A percentile compares a stretch with the other conserved stretches of the same genome.
These are phyloP conservation scores for Hypomesus transpacificus DNA, from an alignment of 2,113 vertebrate genomes.

Conservation along the genomic window DNA sequence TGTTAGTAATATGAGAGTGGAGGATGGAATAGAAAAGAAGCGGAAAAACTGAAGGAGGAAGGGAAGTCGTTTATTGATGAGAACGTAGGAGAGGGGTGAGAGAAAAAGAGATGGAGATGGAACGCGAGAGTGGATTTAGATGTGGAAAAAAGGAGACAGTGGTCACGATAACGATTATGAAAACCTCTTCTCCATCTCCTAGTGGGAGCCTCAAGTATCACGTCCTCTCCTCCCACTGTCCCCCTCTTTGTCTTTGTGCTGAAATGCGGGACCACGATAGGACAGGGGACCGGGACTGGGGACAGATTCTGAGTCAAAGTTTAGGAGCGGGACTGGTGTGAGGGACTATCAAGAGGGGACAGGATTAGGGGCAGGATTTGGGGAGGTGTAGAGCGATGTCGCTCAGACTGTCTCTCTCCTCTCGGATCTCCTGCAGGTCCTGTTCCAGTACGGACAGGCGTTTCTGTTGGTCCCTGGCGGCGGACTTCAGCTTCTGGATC, in stretches of 20 bases:
- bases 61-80: slow-evolving; percentile 24
- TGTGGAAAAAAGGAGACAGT: slow-evolving; percentile 4
- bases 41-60: not conserved
- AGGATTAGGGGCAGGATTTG: slow-evolving; percentile 62
- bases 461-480: slow-evolving; percentile 72
- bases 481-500: slow-evolving; percentile 74
- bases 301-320: not conserved
- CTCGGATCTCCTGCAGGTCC: slow-evolving; percentile 78
- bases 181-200: no score
- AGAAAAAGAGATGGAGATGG: not conserved
- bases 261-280: no score
- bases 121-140: not conserved
- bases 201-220: no score
- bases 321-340: not conserved
- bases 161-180: no score
- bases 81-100: slow-evolving; percentile 10
- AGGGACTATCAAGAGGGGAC: not conserved
- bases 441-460: slow-evolving; percentile 73
- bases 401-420: slow-evolving; percentile 82
- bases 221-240: no score
- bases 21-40: not conserved
- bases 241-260: no score
- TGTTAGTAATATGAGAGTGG: slow-evolving; percentile 17
- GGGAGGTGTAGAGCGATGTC: slow-evolving; percentile 84
- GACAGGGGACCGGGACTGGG: not conserved